These are phyloP conservation scores for Ceratosolen fusciceps DNA, from an alignment of 1,140 invertebrate species.

Conservation along the genomic window DNA sequence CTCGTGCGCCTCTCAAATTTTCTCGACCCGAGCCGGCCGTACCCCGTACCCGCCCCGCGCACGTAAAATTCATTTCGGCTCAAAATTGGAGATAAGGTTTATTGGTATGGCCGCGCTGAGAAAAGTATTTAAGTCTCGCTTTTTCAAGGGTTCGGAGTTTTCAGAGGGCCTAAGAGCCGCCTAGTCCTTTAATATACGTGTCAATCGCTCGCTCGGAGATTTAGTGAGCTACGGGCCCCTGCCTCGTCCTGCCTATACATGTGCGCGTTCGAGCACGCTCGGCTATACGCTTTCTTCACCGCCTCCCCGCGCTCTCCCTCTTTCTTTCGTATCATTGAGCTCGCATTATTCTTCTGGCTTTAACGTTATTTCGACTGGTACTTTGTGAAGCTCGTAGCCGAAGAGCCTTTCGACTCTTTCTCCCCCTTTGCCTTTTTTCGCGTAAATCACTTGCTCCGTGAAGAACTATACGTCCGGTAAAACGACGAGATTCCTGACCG, in stretches of 20 bases:
- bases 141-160: too few relatives aligned
- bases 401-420: not conserved
- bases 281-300: too few relatives aligned
- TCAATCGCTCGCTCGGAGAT: constrained; percentile 32
- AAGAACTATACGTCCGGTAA: not conserved
- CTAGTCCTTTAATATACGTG: constrained; percentile 18
- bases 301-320: too few relatives aligned
- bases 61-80: constrained; percentile 63
- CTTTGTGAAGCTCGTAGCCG: not conserved
- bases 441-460: constrained; percentile 39
- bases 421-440: constrained; percentile 24
- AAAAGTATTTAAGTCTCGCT: not conserved
- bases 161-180: too few relatives aligned
- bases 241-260: not conserved
- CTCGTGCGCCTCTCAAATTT: too few relatives aligned
- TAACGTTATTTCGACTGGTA: not conserved
- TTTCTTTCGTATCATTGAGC: not conserved
- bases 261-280: not conserved
- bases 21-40: too few relatives aligned
- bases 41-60: not conserved
- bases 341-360: constrained; percentile 8
- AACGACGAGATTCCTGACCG: constrained; percentile 16
- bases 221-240: too few relatives aligned
- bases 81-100: constrained; percentile 60
- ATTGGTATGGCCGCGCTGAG: not conserved